Evolutionary conservation across 2,113 vertebrate genomes (phyloP), one percentile per base, ranked within the genome.

Genomic region (Synchiropus splendidus): DNA sequence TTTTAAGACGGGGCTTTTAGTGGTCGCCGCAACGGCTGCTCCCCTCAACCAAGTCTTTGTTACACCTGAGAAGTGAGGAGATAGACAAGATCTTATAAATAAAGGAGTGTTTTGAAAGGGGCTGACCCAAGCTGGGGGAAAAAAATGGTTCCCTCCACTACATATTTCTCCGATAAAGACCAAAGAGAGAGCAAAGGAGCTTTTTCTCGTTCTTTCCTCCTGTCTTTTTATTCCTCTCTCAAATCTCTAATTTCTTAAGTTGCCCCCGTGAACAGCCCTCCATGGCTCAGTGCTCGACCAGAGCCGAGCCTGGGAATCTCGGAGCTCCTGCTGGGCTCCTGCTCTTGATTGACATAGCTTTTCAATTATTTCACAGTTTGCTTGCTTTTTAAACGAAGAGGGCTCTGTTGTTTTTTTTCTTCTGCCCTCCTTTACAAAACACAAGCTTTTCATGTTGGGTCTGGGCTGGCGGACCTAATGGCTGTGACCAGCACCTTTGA

Each of bases 331-430:
- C 82, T 75, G 76, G 59, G 82, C 60, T 52, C 75, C 78, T 69
- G 63, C 67, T 67, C 77, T 78, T 87, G 84, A 88, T 86, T 88
- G 84, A 87, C 85, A 77, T 83, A 87, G 84, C 85, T 88, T 88
- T 87, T 88, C 85, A 87, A 85, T 85, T 85, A 87, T 86, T 88
- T 86, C 84, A 87, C 85, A 88, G 85, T 87, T 88, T 86, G 84
- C 79, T 85, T 78, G 74, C 77, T 82, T 81, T 82, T 79, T 83
- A 82, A 81, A 85, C 41, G 76, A 79, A 81, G 78, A 77, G 80
- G 72, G 77, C 70, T 74, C 78, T 83, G 81, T 85, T 83, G 77
- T 80, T 83, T 77, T 79, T 79, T 3, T 16, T 73, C 72, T 77
- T 73, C 68, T 79, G 68, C 80, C 76, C 62, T 78, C 67, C 77